Evolutionary conservation across 2,113 vertebrate species (phyloP), one percentile per base, ranked within the genome.

Genomic region (Geothlypis trichas): DNA sequence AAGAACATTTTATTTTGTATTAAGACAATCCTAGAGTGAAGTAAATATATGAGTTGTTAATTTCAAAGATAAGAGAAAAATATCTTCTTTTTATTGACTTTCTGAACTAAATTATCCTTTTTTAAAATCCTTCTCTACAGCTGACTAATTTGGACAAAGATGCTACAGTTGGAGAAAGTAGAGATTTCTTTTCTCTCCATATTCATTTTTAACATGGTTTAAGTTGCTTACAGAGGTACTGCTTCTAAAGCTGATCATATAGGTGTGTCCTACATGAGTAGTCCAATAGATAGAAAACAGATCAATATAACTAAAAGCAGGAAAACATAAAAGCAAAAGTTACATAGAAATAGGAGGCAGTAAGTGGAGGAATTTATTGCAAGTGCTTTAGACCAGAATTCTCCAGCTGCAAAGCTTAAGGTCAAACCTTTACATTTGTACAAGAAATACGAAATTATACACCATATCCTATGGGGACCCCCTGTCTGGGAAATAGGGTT

Each of bases 401-500:
- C 57, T 31, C 39, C 46, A 27, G 5, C 41, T 68, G 83, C 13
- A 84, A 61, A 86, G 26, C 46, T 42, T 49, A 78, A 77, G 35
- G 49, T 27, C 65, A 52, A 80, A 73, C 44, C 24, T 18, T 84
- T 51, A 15, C 61, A 18, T 63, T 46, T 42, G 18, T 55, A 33
- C 52, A 86, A 83, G 37, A 69, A 91, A 68, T 65, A 55, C 0
- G 5, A 77, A 71, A 47, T 71, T 14, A 13, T 15, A n/a, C 7
- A 16, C 1, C 0, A 1, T 18, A 66, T 6, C 15, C 58, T 47
- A 2, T 7, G 27, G 74, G 76, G 33, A 42, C 2, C 2, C 17
- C 7, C 7, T 58, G 19, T 35, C 73, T 80, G 1, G 0, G 24
- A 65, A 21, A 7, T 30, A 41, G 44, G 9, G 14, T 66, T 55